A percentile compares a stretch with the other conserved stretches of the same genome.
These are phyloP conservation scores for Himalopsyche tibetana DNA, from an alignment of 2,888 invertebrate genomes.

Conservation along the genomic window DNA sequence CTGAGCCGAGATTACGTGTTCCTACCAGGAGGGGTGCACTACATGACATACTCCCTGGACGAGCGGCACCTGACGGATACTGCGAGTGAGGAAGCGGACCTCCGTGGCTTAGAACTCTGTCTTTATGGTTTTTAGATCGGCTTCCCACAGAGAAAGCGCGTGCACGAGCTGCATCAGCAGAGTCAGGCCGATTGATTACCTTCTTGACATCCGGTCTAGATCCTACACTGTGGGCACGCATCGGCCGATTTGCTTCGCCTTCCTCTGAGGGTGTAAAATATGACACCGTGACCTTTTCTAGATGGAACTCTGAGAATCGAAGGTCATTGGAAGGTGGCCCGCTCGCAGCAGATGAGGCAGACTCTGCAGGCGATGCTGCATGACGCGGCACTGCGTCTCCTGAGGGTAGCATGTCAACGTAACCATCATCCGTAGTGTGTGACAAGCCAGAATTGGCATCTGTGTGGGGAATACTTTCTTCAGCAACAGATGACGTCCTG, in stretches of 20 bases:
- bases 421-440: constrained; percentile 70
- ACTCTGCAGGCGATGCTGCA: constrained; percentile 80
- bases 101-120: constrained; percentile 67
- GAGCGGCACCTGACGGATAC: constrained; percentile 64
- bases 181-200: constrained; percentile 72
- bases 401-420: constrained; percentile 80
- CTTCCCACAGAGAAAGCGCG: constrained; percentile 89
- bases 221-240: constrained; percentile 90
- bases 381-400: constrained; percentile 66
- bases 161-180: constrained; percentile 76
- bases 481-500: constrained; percentile 79
- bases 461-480: constrained; percentile 69
- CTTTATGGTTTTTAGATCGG: constrained; percentile 74
- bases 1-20: constrained; percentile 73
- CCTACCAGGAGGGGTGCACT: constrained; percentile 83
- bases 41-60: constrained; percentile 77
- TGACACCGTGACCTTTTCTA: constrained; percentile 86
- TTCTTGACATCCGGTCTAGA: constrained; percentile 84
- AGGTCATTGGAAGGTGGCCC: constrained; percentile 90
- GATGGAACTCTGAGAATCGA: constrained; percentile 85
- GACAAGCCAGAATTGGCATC: constrained; percentile 67
- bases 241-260: constrained; percentile 79
- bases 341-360: constrained; percentile 85
- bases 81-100: constrained; percentile 67
- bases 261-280: constrained; percentile 82